Evolutionary conservation across 2,113 vertebrate genomes (phyloP).

Genomic region (Pardalotus punctatus): DNA sequence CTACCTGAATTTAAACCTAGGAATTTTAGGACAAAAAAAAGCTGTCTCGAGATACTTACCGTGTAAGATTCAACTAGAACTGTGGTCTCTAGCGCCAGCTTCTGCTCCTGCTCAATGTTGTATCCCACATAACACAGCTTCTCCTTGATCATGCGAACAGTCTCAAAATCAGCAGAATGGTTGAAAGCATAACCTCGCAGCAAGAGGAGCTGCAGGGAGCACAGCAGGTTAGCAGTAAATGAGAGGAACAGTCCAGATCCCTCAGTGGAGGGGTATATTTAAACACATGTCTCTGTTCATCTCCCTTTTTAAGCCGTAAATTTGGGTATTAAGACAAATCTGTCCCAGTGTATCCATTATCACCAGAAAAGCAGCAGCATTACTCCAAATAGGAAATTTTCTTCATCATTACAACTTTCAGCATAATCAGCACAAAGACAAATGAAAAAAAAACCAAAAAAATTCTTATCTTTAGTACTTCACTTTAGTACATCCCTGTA

Average conservation of each 20-base stretch:
- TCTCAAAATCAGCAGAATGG: constrained; percentile 98
- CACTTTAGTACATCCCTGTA: background rate
- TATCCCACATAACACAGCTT: constrained; percentile 97
- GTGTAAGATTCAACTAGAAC: constrained; percentile 98
- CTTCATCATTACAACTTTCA: background rate
- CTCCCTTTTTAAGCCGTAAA: background rate
- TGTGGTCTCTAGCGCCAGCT: constrained; percentile 95
- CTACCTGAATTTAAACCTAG: background rate
- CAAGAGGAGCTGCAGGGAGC: constrained; percentile 81
- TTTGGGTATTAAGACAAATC: background rate
- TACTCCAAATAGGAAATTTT: background rate
- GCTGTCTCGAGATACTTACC: constrained; percentile 70
- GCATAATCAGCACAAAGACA: background rate
- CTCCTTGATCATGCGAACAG: constrained; percentile 98
- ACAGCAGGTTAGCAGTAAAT: background rate
- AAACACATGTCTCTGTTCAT: accelerated
- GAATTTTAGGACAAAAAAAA: background rate
- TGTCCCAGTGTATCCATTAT: accelerated
- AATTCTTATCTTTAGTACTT: background rate
- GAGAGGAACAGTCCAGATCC: background rate
- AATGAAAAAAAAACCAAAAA: background rate
- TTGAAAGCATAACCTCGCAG: constrained; percentile 97
- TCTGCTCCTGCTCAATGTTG: constrained; percentile 99
- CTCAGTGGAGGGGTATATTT: background rate
- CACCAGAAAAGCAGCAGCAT: background rate